Evolutionary conservation across 2,888 invertebrate species (phyloP).

Genomic region (Megamerina dolium): DNA sequence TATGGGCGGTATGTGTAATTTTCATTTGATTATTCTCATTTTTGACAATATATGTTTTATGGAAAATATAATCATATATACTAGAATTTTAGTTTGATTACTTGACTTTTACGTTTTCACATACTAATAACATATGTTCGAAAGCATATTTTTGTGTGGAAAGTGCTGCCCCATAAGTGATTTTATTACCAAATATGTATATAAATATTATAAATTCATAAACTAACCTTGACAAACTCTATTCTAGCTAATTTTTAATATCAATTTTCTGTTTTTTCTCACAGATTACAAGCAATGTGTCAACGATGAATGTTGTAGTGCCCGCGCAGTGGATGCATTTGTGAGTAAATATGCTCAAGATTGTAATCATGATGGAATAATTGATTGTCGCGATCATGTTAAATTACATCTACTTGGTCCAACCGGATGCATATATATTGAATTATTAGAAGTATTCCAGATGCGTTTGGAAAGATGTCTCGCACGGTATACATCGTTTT

Average conservation of each 20-base stretch:
- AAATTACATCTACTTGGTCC: slow-evolving; percentile 35
- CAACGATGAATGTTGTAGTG: slow-evolving; percentile 28
- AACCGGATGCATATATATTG: slow-evolving; percentile 27
- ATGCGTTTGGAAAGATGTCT: slow-evolving; percentile 52
- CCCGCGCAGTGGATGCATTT: slow-evolving; percentile 27
- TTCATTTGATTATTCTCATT: too few relatives aligned
- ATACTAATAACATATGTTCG: too few relatives aligned
- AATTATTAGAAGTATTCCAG: slow-evolving; percentile 33
- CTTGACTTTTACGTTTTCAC: too few relatives aligned
- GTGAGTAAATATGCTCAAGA: slow-evolving; percentile 27
- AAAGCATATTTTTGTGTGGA: too few relatives aligned
- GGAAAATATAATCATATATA: too few relatives aligned
- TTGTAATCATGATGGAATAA: slow-evolving; percentile 35
- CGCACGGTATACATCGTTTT: slow-evolving; percentile 1
- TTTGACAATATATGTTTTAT: too few relatives aligned
- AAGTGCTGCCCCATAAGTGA: too few relatives aligned
- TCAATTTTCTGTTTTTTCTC: slow-evolving; percentile 6
- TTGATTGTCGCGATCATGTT: slow-evolving; percentile 37
- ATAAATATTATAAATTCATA: too few relatives aligned
- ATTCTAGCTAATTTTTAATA: not conserved
- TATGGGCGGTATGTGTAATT: too few relatives aligned
- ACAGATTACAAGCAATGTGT: slow-evolving; percentile 36
- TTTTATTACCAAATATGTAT: too few relatives aligned
- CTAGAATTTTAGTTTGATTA: too few relatives aligned
- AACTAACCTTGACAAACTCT: too few relatives aligned